phyloP scores from a whole-genome alignment of 2,888 invertebrate genomes.

The Cantharis flavilabris region DNA sequence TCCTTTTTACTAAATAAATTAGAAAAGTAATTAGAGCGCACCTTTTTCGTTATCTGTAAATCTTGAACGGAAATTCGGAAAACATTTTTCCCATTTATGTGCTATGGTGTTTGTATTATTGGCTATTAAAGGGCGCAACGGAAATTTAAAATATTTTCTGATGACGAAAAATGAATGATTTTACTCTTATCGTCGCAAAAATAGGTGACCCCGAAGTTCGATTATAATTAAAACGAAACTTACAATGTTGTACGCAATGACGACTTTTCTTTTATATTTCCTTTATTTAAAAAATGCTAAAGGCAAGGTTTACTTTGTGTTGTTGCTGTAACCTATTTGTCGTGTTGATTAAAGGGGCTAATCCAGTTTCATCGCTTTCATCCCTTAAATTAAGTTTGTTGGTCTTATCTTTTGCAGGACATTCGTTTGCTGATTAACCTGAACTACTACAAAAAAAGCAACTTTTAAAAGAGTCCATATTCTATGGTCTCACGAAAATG shows the following conservation, averaged over 20 bases:
- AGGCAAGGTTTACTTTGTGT: constrained; percentile 14
- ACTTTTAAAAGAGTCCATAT: constrained; percentile 10
- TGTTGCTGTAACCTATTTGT: constrained; percentile 21
- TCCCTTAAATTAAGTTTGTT: constrained; percentile 30
- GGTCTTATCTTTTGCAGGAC: constrained; percentile 27
- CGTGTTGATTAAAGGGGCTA: constrained; percentile 28
- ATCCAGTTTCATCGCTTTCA: constrained; percentile 28
- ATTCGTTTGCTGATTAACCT: constrained; percentile 29
- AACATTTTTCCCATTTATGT: constrained; percentile 31
- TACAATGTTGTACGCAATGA: background rate
- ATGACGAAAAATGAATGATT: constrained; percentile 35
- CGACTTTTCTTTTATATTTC: background rate
- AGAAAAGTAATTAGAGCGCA: constrained; percentile 17
- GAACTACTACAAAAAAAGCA: constrained; percentile 19
- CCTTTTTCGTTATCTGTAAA: constrained; percentile 24
- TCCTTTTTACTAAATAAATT: constrained; percentile 4
- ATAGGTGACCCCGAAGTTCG: background rate
- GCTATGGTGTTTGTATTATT: constrained; percentile 45
- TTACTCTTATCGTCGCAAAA: background rate
- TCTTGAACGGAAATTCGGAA: constrained; percentile 21
- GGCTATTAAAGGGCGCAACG: constrained; percentile 48
- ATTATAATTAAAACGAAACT: background rate
- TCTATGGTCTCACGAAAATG: constrained; percentile 15
- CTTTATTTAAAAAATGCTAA: constrained; percentile 7
- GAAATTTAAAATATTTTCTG: constrained; percentile 48